Evolutionary conservation across 2,797 vertebrate species (phyloP).

Genomic region (Scarus forsteni): DNA sequence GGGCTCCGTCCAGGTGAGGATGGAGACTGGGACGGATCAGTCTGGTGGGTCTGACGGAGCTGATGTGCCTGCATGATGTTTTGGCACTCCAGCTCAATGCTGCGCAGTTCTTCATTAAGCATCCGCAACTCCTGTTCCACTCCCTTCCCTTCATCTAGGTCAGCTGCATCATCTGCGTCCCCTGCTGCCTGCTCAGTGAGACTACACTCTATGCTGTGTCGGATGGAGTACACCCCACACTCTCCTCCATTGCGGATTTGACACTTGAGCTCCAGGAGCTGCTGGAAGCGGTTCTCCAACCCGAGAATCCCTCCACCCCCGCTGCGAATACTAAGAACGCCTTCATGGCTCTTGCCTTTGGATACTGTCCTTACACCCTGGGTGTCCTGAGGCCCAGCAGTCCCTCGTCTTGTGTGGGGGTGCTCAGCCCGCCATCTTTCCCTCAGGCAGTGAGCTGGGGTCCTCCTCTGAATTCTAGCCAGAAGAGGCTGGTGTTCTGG

Average conservation of each 20-base stretch:
- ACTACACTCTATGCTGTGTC: conserved; percentile 93
- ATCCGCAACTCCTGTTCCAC: conserved; percentile 93
- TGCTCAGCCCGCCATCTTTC: conserved; percentile 80
- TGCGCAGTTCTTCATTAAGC: conserved; percentile 94
- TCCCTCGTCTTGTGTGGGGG: conserved; percentile 53
- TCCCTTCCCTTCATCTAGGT: conserved; percentile 76
- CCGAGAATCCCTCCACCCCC: conserved; percentile 75
- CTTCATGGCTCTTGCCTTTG: conserved; percentile 66
- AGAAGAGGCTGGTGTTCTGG: conserved; percentile 89
- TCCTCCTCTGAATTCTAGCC: conserved; percentile 76
- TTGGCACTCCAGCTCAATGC: conserved; percentile 95
- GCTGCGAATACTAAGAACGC: conserved; percentile 57
- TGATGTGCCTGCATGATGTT: conserved; percentile 96
- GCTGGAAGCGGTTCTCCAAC: conserved; percentile 89
- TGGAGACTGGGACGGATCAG: conserved; percentile 54
- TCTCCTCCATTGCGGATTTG: conserved; percentile 92
- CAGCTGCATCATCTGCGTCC: conserved; percentile 80
- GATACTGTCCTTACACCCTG: conserved; percentile 44
- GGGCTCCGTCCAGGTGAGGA: conserved; percentile 62
- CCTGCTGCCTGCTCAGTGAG: conserved; percentile 79
- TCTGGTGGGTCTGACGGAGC: conserved; percentile 86
- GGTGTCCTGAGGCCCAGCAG: conserved; percentile 47
- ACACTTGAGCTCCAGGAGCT: conserved; percentile 95
- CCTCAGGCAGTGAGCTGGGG: conserved; percentile 71
- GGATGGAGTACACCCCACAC: conserved; percentile 93